Percentiles rank a stretch among this genome's conserved stretches.
These are phyloP conservation scores for Platerodrilus igneus DNA, from an alignment of 2,888 invertebrate species.

Conservation along the genomic window DNA sequence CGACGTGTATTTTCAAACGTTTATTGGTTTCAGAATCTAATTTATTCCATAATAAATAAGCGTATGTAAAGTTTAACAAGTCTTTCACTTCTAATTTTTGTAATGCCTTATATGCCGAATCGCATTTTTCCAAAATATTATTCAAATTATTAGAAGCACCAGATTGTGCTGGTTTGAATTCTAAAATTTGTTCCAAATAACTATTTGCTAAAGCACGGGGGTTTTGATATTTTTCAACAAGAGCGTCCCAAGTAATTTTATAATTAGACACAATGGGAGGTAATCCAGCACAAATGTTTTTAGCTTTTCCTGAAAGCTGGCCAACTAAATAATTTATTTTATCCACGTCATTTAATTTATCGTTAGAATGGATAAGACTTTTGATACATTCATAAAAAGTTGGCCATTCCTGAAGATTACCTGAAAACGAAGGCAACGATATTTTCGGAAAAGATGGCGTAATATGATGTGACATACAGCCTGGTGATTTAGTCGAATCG, in stretches of 20 bases:
- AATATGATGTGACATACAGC: no score
- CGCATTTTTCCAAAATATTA: slow-evolving; percentile 1
- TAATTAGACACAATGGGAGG: slow-evolving; percentile 3
- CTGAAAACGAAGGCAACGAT: neutral
- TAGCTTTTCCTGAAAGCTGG: neutral
- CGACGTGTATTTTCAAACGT: slow-evolving; percentile 1
- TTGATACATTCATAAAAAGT: slow-evolving; percentile 4
- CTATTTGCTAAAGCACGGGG: neutral
- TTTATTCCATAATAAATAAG: neutral
- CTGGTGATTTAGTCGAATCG: no score
- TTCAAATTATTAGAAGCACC: neutral
- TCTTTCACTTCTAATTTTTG: neutral
- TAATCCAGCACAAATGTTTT: slow-evolving; percentile 4
- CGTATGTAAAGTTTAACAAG: neutral
- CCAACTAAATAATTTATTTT: slow-evolving; percentile 1
- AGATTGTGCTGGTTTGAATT: neutral
- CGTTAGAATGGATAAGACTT: slow-evolving; percentile 3
- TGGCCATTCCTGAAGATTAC: slow-evolving; percentile 7
- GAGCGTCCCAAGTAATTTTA: neutral
- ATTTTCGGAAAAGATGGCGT: slow-evolving; percentile 1
- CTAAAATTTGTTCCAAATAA: slow-evolving; percentile 3
- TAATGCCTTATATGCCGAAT: neutral
- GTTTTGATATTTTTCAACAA: slow-evolving; percentile 3
- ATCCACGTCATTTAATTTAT: neutral
- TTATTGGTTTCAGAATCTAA: neutral